Evolutionary conservation across 2,113 vertebrate species (phyloP).

Genomic region (Anser cygnoides): DNA sequence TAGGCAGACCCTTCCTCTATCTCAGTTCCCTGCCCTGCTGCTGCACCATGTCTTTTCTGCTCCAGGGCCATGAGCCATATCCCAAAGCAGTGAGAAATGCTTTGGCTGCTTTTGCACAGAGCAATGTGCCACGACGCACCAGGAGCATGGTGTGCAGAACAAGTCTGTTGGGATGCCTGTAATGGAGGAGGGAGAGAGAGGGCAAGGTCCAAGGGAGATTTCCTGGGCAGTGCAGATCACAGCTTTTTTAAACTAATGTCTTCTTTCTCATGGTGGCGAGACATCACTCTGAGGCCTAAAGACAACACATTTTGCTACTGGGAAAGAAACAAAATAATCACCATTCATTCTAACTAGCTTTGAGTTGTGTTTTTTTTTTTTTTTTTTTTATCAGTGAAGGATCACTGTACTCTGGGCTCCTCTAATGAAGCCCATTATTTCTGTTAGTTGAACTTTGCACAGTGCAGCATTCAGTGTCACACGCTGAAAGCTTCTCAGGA

Average conservation of each 20-base stretch:
- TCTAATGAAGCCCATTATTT: constrained; percentile 44
- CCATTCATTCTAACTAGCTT: not conserved
- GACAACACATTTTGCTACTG: not conserved
- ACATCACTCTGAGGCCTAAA: not conserved
- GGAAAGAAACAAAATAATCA: not conserved
- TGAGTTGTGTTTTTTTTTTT: constrained; percentile 9
- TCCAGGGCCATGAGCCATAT: not conserved
- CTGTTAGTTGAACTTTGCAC: constrained; percentile 37
- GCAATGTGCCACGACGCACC: rapidly evolving
- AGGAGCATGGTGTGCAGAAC: rapidly evolving
- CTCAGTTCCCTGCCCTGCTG: not conserved
- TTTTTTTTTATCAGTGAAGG: not conserved
- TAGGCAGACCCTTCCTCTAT: not conserved
- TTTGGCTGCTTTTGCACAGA: not conserved
- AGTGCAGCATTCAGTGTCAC: not conserved
- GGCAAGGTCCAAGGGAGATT: not conserved
- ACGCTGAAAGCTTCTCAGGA: constrained; percentile 25
- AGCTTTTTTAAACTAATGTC: not conserved
- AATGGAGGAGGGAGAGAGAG: not conserved
- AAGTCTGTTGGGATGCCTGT: not conserved
- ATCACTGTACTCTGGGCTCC: not conserved
- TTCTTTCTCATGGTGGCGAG: not conserved
- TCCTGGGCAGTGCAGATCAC: not conserved
- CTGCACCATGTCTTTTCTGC: not conserved
- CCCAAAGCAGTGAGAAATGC: not conserved